These are phyloP conservation scores for Leptopilina myrica DNA, from an alignment of 2,888 invertebrate genomes.

Conservation along the genomic window DNA sequence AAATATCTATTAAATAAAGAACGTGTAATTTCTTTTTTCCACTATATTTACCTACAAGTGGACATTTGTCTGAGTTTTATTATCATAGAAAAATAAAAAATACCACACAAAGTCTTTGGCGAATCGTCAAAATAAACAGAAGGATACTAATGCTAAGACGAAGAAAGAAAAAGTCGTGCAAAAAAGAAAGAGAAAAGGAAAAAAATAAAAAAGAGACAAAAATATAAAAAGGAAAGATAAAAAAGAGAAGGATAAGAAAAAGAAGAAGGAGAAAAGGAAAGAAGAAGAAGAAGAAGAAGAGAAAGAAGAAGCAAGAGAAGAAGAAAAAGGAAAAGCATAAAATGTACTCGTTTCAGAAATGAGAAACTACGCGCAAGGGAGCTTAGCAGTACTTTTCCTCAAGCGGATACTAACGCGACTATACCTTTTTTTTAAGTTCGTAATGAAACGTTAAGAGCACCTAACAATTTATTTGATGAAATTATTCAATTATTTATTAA, in stretches of 20 bases:
- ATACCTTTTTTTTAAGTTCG: not conserved
- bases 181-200: too few relatives aligned
- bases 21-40: not conserved
- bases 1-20: not conserved
- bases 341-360: conserved; percentile 19
- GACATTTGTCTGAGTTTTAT: conserved; percentile 1
- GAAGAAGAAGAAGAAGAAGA: too few relatives aligned
- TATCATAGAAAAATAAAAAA: not conserved
- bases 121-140: conserved; percentile 18
- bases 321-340: not conserved
- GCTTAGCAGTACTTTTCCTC: conserved; percentile 16
- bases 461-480: not conserved
- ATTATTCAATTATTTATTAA: not conserved
- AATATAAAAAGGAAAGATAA: too few relatives aligned
- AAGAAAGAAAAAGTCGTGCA: not conserved
- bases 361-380: not conserved
- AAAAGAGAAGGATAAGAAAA: too few relatives aligned
- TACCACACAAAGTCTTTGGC: not conserved
- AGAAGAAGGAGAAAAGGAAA: too few relatives aligned
- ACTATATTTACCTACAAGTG: not conserved
- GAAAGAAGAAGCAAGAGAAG: too few relatives aligned
- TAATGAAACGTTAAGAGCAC: conserved; percentile 20
- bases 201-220: too few relatives aligned
- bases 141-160: not conserved
- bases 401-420: conserved; percentile 12